Percentiles rank a stretch among this genome's conserved stretches.
These are phyloP conservation scores for Automeris io DNA, from an alignment of 2,888 invertebrate species.

Conservation along the genomic window DNA sequence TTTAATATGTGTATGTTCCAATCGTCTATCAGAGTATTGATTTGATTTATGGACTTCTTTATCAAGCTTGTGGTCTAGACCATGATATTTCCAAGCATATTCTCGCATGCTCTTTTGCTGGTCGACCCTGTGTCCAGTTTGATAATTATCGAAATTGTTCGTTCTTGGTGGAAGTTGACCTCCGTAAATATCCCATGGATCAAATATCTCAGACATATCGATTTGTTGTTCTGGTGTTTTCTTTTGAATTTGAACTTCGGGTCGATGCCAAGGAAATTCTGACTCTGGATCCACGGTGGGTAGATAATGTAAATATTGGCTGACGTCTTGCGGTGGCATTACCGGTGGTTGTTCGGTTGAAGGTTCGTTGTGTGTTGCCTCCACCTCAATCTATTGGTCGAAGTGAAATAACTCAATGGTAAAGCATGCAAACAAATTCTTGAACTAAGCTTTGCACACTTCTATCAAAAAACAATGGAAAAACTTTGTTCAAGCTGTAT, in stretches of 20 bases:
- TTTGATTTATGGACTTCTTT: constrained; percentile 6
- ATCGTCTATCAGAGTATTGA: constrained; percentile 5
- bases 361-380: constrained; percentile 18
- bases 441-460: constrained; percentile 61
- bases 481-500: constrained; percentile 60
- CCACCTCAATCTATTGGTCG: constrained; percentile 65
- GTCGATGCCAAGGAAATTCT: constrained; percentile 69
- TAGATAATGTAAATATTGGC: constrained; percentile 44
- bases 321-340: constrained; percentile 39
- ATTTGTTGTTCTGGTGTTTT: constrained; percentile 29
- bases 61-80: constrained; percentile 21
- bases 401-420: constrained; percentile 64
- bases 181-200: constrained; percentile 87
- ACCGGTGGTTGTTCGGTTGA: constrained; percentile 41
- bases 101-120: constrained; percentile 46
- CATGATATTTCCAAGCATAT: constrained; percentile 50
- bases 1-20: constrained; percentile 9
- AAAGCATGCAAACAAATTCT: constrained; percentile 60
- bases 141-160: constrained; percentile 22
- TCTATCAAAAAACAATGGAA: constrained; percentile 36
- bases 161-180: constrained; percentile 59
- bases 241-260: constrained; percentile 38
- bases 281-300: constrained; percentile 57
- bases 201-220: constrained; percentile 58
- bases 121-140: constrained; percentile 25